phyloP scores from a whole-genome alignment of 2,888 invertebrate species.

The Noctuana brunneofusca region DNA sequence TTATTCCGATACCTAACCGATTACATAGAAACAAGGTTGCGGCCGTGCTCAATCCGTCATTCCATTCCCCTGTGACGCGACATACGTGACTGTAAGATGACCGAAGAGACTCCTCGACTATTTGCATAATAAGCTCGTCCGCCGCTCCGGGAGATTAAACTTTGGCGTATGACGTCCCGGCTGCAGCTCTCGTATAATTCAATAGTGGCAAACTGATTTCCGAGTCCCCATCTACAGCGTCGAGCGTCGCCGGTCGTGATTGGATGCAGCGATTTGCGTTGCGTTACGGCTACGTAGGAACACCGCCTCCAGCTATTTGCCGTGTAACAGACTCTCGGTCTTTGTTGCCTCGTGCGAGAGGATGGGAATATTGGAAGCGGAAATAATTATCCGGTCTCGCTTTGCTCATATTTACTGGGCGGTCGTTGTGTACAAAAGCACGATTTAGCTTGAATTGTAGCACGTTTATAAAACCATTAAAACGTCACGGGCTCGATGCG shows the following conservation, averaged over 20 bases:
- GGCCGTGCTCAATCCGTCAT: constrained; percentile 4
- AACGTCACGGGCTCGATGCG: constrained; percentile 72
- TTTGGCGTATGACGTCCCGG: constrained; percentile 76
- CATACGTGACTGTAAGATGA: constrained; percentile 71
- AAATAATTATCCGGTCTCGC: constrained; percentile 63
- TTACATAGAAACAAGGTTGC: constrained; percentile 18
- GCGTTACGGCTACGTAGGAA: constrained; percentile 47
- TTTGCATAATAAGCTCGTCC: constrained; percentile 79
- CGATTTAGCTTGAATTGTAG: constrained; percentile 53
- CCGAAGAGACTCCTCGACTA: constrained; percentile 63
- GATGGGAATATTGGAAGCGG: constrained; percentile 57
- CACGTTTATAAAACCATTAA: constrained; percentile 74
- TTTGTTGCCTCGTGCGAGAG: constrained; percentile 49
- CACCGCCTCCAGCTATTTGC: constrained; percentile 56
- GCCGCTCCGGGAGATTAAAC: constrained; percentile 78
- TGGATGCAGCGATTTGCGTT: constrained; percentile 68
- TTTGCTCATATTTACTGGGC: constrained; percentile 44
- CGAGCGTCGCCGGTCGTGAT: constrained; percentile 51
- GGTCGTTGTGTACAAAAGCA: constrained; percentile 55
- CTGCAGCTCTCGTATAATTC: constrained; percentile 76
- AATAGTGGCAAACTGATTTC: constrained; percentile 80
- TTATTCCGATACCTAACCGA: too few relatives aligned
- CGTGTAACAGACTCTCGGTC: constrained; percentile 53
- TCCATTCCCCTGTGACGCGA: constrained; percentile 43
- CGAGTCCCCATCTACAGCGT: constrained; percentile 54